These are phyloP conservation scores for Homalodisca vitripennis DNA, from an alignment of 1,140 invertebrate species.

Conservation along the genomic window DNA sequence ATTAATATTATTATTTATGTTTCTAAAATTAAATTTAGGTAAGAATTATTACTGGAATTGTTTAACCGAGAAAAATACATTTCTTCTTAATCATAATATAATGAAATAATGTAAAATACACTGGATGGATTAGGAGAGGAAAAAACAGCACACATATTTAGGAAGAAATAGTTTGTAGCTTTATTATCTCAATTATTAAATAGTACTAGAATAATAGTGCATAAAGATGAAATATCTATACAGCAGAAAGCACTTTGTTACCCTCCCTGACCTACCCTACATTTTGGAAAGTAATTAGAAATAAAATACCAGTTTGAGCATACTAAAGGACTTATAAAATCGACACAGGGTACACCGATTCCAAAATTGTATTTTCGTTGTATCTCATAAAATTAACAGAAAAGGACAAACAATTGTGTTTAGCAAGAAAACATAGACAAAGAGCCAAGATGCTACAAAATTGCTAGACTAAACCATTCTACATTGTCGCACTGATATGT, in stretches of 20 bases:
- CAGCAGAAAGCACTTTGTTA: slow-evolving; percentile 33
- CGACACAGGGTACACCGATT: slow-evolving; percentile 17
- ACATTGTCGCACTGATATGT: slow-evolving; percentile 5
- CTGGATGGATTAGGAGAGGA: no score
- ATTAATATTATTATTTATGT: no score
- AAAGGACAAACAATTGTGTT: not conserved
- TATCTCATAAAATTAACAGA: slow-evolving; percentile 1
- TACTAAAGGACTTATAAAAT: slow-evolving; percentile 23
- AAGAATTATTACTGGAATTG: no score
- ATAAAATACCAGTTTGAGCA: slow-evolving; percentile 21
- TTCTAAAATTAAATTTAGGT: no score
- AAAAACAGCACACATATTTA: no score
- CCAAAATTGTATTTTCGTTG: slow-evolving; percentile 15
- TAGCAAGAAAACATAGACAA: not conserved
- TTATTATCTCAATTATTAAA: slow-evolving; percentile 32
- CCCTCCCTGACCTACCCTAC: not conserved
- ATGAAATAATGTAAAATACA: no score
- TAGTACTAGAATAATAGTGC: slow-evolving; percentile 30
- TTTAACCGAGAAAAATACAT: no score
- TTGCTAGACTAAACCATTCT: not conserved
- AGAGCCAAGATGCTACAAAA: not conserved
- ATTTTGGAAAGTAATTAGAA: slow-evolving; percentile 10
- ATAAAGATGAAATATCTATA: slow-evolving; percentile 31
- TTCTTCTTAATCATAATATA: no score
- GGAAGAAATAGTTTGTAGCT: slow-evolving; percentile 29